Evolutionary conservation across 1,140 invertebrate species (phyloP).

Genomic region (Pseudomyrmex pallidus): DNA sequence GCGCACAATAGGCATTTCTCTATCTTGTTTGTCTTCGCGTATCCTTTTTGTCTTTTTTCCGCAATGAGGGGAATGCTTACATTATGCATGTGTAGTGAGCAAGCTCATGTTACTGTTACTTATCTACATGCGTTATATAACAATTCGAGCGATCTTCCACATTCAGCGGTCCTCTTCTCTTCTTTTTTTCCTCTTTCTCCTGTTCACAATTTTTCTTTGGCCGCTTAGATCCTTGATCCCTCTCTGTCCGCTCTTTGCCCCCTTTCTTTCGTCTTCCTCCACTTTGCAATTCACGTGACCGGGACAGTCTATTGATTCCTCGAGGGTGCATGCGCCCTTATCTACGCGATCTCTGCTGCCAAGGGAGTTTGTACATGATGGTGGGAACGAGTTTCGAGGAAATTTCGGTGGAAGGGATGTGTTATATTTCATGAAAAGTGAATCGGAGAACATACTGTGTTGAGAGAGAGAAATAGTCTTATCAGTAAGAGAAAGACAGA

Average conservation of each 20-base stretch:
- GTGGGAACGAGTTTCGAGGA: conserved; percentile 54
- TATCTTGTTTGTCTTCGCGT: too few relatives aligned
- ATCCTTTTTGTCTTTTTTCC: neutral
- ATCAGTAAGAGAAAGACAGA: neutral
- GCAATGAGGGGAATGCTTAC: conserved; percentile 4
- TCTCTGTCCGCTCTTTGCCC: neutral
- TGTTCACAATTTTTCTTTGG: neutral
- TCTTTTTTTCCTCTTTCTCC: neutral
- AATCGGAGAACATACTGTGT: neutral
- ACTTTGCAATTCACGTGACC: conserved; percentile 79
- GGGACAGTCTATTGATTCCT: conserved; percentile 80
- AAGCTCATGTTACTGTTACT: conserved; percentile 68
- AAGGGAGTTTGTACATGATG: conserved; percentile 63
- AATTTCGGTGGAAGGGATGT: conserved; percentile 57
- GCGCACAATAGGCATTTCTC: neutral
- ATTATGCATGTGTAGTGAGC: conserved; percentile 41
- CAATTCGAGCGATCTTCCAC: conserved; percentile 60
- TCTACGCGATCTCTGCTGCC: conserved; percentile 74
- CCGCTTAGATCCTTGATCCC: conserved; percentile 39
- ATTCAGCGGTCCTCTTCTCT: neutral
- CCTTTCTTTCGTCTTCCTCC: conserved; percentile 21
- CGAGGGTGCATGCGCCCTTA: conserved; percentile 80
- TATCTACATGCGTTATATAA: conserved; percentile 66
- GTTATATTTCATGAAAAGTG: conserved; percentile 45
- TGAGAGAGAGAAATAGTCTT: neutral